A percentile compares a stretch with the other conserved stretches of the same genome.
Conservation (phyloP, 2,797 vertebrate genomes). For the Pampus argenteus region DNA sequence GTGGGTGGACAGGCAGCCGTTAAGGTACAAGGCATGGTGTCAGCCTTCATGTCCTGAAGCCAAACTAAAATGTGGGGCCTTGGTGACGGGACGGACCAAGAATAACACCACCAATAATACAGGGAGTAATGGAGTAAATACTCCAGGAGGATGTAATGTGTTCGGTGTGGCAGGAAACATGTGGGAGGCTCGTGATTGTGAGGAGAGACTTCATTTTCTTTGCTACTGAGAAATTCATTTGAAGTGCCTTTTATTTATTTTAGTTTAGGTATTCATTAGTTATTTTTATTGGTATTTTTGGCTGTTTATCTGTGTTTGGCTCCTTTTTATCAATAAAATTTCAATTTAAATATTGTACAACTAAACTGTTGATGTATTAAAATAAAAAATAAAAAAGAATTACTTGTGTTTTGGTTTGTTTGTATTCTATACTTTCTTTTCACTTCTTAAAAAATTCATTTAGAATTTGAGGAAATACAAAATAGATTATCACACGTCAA, state of each 20-base stretch:
- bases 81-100: not conserved
- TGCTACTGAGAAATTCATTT: constrained; percentile 44
- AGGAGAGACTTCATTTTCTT: constrained; percentile 54
- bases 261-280: not conserved
- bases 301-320: not conserved
- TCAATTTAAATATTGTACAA: not conserved
- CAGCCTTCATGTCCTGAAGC: constrained; percentile 14
- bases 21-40: constrained; percentile 51
- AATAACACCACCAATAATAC: fast-evolving
- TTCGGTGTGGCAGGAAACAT: not conserved
- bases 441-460: not conserved
- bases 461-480: not conserved
- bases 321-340: not conserved
- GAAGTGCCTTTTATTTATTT: too few relatives aligned
- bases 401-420: not conserved
- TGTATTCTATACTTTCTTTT: not conserved
- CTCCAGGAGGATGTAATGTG: fast-evolving
- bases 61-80: constrained; percentile 31
- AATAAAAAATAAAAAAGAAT: not conserved
- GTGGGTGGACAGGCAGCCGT: constrained; percentile 53
- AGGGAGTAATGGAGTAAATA: not conserved
- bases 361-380: not conserved
- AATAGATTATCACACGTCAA: not conserved
- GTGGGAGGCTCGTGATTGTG: constrained; percentile 55
- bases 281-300: not conserved